Conservation (phyloP, 2,113 vertebrate genomes). For the Percopsis transmontana region DNA sequence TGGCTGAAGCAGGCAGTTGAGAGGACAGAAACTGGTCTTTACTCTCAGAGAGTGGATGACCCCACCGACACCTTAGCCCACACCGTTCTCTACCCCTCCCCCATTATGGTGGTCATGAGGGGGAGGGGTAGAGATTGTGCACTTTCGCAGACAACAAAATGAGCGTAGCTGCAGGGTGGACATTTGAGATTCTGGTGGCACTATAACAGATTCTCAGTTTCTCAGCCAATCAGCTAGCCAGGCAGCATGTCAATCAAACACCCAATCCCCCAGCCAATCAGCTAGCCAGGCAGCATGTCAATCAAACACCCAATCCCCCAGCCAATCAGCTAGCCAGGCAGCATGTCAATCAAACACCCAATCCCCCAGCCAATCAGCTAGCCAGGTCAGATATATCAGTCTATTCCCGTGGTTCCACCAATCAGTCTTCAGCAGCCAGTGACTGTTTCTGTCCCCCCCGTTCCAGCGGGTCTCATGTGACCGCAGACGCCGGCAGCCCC, state of each 20-base stretch:
- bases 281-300: background rate
- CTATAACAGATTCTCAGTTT: background rate
- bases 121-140: no score
- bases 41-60: no score
- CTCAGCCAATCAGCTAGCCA: background rate
- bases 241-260: background rate
- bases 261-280: background rate
- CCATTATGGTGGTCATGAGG: no score
- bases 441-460: background rate
- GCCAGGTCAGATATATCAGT: no score
- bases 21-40: no score
- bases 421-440: background rate
- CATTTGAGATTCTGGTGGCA: no score
- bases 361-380: background rate
- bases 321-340: background rate
- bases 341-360: background rate
- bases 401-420: background rate
- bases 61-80: no score
- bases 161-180: no score
- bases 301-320: background rate
- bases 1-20: no score
- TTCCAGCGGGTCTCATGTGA: slow-evolving; percentile 58
- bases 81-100: no score
- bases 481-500: slow-evolving; percentile 32
- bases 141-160: no score